Evolutionary conservation across 2,797 vertebrate species (phyloP).

Genomic region (Oreonectes daqikongensis): DNA sequence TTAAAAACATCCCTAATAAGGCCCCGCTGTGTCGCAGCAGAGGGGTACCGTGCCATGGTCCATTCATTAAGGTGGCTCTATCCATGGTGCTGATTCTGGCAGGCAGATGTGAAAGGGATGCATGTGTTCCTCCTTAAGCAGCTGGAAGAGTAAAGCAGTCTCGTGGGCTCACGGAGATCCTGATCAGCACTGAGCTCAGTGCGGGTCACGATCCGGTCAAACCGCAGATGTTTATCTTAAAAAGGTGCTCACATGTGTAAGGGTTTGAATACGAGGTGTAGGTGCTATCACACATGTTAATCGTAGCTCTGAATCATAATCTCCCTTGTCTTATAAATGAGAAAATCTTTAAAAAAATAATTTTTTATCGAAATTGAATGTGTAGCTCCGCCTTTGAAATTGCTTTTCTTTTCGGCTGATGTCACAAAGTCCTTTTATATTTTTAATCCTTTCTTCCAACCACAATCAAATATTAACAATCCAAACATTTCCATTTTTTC

Average conservation of each 20-base stretch:
- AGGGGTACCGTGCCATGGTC: slow-evolving; percentile 22
- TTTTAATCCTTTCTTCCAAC: not conserved
- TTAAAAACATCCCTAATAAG: slow-evolving; percentile 70
- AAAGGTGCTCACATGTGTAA: slow-evolving; percentile 2
- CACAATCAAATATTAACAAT: not conserved
- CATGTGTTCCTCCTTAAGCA: slow-evolving; percentile 30
- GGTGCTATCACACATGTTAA: not conserved
- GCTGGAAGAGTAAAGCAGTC: not conserved
- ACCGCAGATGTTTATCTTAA: slow-evolving; percentile 24
- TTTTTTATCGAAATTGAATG: too few relatives aligned
- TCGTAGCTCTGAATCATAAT: not conserved
- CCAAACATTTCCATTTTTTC: too few relatives aligned
- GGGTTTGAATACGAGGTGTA: not conserved
- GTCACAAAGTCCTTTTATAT: not conserved
- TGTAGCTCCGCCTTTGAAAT: not conserved
- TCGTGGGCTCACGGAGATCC: not conserved
- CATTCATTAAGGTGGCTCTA: slow-evolving; percentile 45
- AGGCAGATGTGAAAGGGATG: slow-evolving; percentile 17
- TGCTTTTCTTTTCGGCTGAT: not conserved
- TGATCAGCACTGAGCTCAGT: slow-evolving; percentile 20
- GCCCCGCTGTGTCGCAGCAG: slow-evolving; percentile 46
- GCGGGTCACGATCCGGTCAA: slow-evolving; percentile 33
- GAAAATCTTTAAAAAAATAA: too few relatives aligned
- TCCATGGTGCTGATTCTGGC: slow-evolving; percentile 35
- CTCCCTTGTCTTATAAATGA: not conserved